These are phyloP conservation scores for Clamator glandarius DNA, from an alignment of 2,797 vertebrate species.

Conservation along the genomic window DNA sequence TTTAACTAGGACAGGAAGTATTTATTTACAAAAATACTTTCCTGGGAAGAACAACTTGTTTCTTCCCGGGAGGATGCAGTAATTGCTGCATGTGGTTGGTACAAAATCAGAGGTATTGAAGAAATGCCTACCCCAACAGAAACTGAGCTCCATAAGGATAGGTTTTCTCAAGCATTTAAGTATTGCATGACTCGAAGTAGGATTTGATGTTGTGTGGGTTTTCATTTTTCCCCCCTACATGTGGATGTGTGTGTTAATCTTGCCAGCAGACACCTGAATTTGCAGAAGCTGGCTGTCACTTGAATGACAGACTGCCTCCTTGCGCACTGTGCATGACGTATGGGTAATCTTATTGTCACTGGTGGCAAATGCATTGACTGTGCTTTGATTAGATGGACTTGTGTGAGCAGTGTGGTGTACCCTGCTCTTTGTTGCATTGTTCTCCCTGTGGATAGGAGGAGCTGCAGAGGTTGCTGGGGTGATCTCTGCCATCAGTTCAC, in stretches of 20 bases:
- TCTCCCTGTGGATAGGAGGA: neutral
- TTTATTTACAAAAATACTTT: neutral
- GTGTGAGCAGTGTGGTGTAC: neutral
- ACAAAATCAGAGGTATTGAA: neutral
- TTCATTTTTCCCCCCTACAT: accelerated
- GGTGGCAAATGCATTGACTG: neutral
- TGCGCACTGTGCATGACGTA: neutral
- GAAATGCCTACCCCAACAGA: neutral
- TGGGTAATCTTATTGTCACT: neutral
- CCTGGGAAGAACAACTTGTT: neutral
- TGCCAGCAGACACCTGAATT: neutral
- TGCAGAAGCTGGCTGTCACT: neutral
- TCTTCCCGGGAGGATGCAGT: neutral
- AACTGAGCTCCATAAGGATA: neutral
- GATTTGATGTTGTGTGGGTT: neutral
- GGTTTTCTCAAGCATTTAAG: neutral
- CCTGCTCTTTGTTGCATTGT: neutral
- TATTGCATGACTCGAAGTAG: neutral
- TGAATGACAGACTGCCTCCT: neutral
- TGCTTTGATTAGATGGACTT: neutral
- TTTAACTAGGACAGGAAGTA: too few relatives aligned
- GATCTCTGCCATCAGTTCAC: neutral
- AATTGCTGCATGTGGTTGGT: neutral
- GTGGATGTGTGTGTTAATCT: neutral
- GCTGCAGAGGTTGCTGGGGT: neutral